Conservation (phyloP, 2,888 invertebrate species). For the Nyleta sp. region DNA sequence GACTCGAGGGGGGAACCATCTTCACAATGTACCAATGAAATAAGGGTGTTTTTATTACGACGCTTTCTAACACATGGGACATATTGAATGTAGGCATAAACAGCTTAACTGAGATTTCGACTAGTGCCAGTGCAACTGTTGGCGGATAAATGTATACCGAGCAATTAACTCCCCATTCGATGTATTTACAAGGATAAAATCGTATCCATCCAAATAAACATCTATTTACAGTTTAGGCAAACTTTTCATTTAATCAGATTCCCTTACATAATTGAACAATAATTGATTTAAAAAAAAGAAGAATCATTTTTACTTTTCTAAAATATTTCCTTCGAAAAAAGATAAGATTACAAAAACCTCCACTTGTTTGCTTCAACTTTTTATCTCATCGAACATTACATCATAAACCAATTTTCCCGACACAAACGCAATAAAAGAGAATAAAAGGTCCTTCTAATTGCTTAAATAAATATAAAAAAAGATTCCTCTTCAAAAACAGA, state of each 20-base stretch:
- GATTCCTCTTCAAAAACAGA: background rate
- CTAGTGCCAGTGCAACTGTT: conserved; percentile 35
- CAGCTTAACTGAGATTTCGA: conserved; percentile 61
- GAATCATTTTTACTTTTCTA: no score
- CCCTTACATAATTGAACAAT: no score
- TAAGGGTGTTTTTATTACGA: conserved; percentile 62
- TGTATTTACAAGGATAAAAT: conserved; percentile 3
- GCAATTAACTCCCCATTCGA: conserved; percentile 52
- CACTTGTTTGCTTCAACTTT: no score
- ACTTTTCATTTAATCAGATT: background rate
- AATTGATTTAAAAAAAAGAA: no score
- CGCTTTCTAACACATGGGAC: conserved; percentile 66
- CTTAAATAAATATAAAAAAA: conserved; percentile 1
- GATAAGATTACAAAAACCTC: no score
- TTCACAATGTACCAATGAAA: conserved; percentile 41
- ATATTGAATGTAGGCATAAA: conserved; percentile 67
- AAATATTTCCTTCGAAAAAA: no score
- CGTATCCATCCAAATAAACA: conserved; percentile 6
- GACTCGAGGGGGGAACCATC: conserved; percentile 34
- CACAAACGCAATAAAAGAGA: conserved; percentile 15
- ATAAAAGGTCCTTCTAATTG: conserved; percentile 11
- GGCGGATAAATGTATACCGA: conserved; percentile 31
- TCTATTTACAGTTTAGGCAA: background rate
- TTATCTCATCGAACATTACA: no score
- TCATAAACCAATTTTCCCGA: conserved; percentile 7